These are phyloP conservation scores for Hydra vulgaris DNA, from an alignment of 30 jellyfish, hydroid and myxozoan species.

Conservation along the genomic window DNA sequence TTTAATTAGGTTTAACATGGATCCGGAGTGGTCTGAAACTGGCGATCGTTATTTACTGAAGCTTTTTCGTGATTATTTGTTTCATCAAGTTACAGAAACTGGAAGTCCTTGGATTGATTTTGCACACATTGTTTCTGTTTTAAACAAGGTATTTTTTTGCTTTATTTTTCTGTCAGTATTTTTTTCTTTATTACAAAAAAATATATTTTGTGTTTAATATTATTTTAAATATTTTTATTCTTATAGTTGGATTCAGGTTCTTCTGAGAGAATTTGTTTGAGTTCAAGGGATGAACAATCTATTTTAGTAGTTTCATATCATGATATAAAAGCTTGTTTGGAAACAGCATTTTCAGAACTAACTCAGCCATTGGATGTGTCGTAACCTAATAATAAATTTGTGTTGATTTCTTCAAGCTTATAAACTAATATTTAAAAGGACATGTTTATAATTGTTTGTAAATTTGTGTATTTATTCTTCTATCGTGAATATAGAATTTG, in stretches of 20 bases:
- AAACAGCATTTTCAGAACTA: conserved; percentile 89
- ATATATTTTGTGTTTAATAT: background rate
- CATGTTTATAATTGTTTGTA: background rate
- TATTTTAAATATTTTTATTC: background rate
- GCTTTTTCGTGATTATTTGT: conserved; percentile 69
- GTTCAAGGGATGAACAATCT: conserved; percentile 89
- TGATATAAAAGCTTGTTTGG: conserved; percentile 86
- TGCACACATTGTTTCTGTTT: conserved; percentile 74
- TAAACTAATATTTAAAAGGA: background rate
- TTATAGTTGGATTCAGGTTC: conserved; percentile 90
- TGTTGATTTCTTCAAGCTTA: background rate
- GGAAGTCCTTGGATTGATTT: conserved; percentile 80
- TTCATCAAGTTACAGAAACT: conserved; percentile 85
- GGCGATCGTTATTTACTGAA: conserved; percentile 84
- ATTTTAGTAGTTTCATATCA: conserved; percentile 87
- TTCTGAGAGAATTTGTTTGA: conserved; percentile 66
- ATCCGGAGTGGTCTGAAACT: conserved; percentile 89
- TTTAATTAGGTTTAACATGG: conserved; percentile 53
- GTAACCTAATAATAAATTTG: background rate
- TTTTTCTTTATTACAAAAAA: background rate
- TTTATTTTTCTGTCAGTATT: background rate
- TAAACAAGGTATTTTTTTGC: conserved; percentile 50
- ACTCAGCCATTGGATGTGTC: conserved; percentile 37
- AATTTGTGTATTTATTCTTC: background rate
- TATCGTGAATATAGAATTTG: background rate